Base-by-base conservation (phyloP, 2,113 vertebrate species). In the Diphyllodes magnificus region DNA sequence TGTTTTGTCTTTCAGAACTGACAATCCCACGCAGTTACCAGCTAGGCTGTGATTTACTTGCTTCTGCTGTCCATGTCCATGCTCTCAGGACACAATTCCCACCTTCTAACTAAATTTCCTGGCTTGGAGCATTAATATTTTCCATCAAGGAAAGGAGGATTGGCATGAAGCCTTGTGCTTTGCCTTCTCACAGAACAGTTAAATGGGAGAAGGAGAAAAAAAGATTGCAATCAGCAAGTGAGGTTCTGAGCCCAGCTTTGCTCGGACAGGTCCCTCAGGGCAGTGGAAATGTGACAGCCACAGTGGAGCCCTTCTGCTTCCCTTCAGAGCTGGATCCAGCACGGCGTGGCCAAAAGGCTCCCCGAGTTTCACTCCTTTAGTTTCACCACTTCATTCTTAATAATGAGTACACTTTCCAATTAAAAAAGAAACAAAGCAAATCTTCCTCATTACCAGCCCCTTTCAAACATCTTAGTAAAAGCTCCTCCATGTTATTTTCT, bases 401-500 rank as follows among this genome's bases (percentile, higher is more conserved):
- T 17, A 70, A 61, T 7, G 3, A 75, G 15, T 4, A 5, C 5
- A 25, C 21, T 51, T 65, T 82, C 59, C 65, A 60, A 13, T 61
- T 27, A 20, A 49, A 78, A 40, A n/a, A 25, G 12, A 42, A 71
- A 68, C 35, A 64, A 69, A 68, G 8, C 31, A 63, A 68, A 35
- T 1, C 13, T 44, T 76, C 44, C n/a, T 44, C 4, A 0, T 64
- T 17, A 47, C 0, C 1, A 84, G 30, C 82, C 50, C 7, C 2
- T 44, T 90, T 81, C 45, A 56, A 30, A 42, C 2, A 23, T 19
- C n/a, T 54, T 11, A 33, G 35, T 18, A 33, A 71, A 71, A 70
- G 45, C 28, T 83, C 47, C 57, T 56, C 13, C 2, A 5, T 1
- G 3, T 49, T 68, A 40, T 2, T 0, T 68, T 81, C 73, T 65